Percentiles rank a stretch among this genome's conserved stretches.
Evolutionary conservation across 2,113 vertebrate species (phyloP).

Genomic region (Mungos mungo): DNA sequence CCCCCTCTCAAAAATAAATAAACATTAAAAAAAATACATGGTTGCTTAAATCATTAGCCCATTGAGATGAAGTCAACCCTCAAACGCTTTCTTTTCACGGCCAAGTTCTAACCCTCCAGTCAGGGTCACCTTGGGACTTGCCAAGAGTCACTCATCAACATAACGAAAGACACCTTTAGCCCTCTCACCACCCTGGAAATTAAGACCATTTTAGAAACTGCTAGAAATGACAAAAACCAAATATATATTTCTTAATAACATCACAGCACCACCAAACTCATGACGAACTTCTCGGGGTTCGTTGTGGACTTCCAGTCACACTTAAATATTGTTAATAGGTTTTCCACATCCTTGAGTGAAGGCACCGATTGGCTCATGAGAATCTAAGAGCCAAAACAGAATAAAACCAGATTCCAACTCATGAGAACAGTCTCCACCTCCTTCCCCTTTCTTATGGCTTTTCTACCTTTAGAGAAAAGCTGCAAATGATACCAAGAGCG

Average conservation of each 20-base stretch:
- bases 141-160: neutral
- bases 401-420: neutral
- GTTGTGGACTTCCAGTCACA: neutral
- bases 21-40: too few species aligned
- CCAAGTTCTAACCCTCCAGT: neutral
- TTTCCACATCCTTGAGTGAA: neutral
- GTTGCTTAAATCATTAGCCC: neutral
- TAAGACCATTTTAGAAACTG: neutral
- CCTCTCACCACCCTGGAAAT: neutral
- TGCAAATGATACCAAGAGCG: neutral
- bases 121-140: neutral
- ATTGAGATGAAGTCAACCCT: neutral
- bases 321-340: neutral
- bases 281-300: neutral
- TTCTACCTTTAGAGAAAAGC: neutral
- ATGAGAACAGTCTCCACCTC: neutral
- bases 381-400: neutral
- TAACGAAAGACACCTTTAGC: neutral
- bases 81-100: neutral
- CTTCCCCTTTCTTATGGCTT: neutral
- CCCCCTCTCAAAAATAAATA: too few species aligned
- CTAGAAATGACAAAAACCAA: neutral
- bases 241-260: neutral
- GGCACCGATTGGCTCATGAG: neutral
- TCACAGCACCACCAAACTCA: neutral